Evolutionary conservation across 2,797 vertebrate species (phyloP).

Genomic region (Threskiornis aethiopicus): DNA sequence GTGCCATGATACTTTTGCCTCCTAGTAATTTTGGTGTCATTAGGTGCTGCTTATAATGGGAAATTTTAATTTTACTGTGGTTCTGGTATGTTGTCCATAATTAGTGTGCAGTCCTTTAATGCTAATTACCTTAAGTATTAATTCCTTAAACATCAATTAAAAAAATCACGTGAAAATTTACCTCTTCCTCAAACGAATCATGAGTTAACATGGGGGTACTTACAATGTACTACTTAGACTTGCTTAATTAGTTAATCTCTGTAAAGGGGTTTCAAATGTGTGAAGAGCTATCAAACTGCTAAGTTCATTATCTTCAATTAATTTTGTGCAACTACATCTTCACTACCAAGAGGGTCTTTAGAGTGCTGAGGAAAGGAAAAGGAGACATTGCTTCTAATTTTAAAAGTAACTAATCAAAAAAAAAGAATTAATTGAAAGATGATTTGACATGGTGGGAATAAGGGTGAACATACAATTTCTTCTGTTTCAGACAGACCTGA

Average conservation of each 20-base stretch:
- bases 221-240: slow-evolving; percentile 17
- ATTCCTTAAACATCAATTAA: slow-evolving; percentile 47
- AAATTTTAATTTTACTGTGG: slow-evolving; percentile 20
- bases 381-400: slow-evolving; percentile 24
- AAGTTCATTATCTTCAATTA: slow-evolving; percentile 52
- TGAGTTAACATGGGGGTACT: slow-evolving; percentile 13
- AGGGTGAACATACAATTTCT: not conserved
- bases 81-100: slow-evolving; percentile 33
- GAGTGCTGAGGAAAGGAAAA: not conserved
- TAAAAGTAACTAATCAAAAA: not conserved
- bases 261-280: slow-evolving; percentile 36
- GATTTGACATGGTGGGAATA: not conserved
- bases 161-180: slow-evolving; percentile 48
- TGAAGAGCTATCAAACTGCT: slow-evolving; percentile 49
- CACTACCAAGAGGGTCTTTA: slow-evolving; percentile 36
- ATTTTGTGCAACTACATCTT: slow-evolving; percentile 46
- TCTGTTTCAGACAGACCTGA: slow-evolving; percentile 1
- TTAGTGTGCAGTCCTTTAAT: slow-evolving; percentile 3
- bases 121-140: slow-evolving; percentile 43
- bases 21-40: slow-evolving; percentile 19
- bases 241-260: slow-evolving; percentile 59
- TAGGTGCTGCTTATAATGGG: slow-evolving; percentile 11
- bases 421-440: slow-evolving; percentile 2
- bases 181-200: slow-evolving; percentile 24
- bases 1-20: not conserved